phyloP scores from a whole-genome alignment of 1,140 invertebrate genomes.

The Apolygus lucorum region DNA sequence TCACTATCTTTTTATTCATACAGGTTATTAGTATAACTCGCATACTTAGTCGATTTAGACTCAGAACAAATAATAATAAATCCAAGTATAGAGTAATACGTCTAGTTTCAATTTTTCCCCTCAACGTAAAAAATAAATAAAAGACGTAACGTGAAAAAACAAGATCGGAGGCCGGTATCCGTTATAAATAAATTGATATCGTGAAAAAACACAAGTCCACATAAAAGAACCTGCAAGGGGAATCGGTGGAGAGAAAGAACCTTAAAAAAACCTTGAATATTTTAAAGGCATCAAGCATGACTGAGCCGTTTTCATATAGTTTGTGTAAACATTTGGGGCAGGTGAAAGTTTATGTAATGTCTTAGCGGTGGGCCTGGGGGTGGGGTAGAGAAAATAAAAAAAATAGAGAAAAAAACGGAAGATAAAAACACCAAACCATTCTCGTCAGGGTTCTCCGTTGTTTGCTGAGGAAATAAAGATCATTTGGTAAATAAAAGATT shows the following conservation, averaged over 20 bases:
- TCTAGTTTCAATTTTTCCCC: no score
- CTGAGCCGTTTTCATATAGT: slow-evolving; percentile 11
- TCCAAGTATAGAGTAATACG: no score
- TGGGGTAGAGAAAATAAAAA: not conserved
- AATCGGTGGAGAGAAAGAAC: no score
- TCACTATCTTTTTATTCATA: no score
- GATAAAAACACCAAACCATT: slow-evolving; percentile 26
- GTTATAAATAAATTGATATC: not conserved
- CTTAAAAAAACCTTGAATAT: slow-evolving; percentile 20
- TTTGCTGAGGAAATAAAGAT: slow-evolving; percentile 28
- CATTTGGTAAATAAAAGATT: slow-evolving; percentile 29
- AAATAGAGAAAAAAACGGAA: slow-evolving; percentile 16
- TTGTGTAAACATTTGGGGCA: slow-evolving; percentile 15
- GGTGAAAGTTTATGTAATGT: slow-evolving; percentile 25
- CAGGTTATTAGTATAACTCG: no score
- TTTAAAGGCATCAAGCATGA: slow-evolving; percentile 7
- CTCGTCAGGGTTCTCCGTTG: slow-evolving; percentile 16
- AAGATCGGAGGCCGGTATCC: no score
- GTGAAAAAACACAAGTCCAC: not conserved
- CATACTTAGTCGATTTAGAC: no score
- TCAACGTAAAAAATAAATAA: no score
- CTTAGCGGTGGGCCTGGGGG: not conserved
- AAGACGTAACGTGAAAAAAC: no score
- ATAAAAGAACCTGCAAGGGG: not conserved
- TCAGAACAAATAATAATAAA: no score